Evolutionary conservation across 1,140 invertebrate species (phyloP), one percentile per base, ranked within the genome.

Genomic region (Manduca sexta): DNA sequence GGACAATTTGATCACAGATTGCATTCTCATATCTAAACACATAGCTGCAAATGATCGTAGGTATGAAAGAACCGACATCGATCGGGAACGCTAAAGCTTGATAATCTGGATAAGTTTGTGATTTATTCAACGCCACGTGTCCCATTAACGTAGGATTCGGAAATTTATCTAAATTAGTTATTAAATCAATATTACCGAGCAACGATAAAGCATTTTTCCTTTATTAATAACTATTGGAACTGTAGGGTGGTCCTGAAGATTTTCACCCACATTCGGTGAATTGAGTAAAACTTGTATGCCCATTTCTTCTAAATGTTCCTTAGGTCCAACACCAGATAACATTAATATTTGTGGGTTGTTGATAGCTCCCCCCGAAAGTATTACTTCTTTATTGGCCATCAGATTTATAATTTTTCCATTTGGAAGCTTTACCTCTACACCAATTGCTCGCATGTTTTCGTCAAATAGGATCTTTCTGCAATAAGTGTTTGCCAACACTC

Each of bases 131-230:
- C 0, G 92, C 90, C 65, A 94, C 93, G 13, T 94, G 63, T 0
- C 93, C 93, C 1, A 94, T 87, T 54, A 90, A 92, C 0, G 91
- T 90, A 0, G 93, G 93, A 6, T 94, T 64, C 0, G 93, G 93
- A 0, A 93, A 93, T 51, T 92, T 89, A 51, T 92, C 92, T 1
- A 89, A 88, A 13, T 93, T 83, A 3, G 91, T 91, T 56, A 93
- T 93, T 14, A 90, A 62, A 11, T 48, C 44, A 10, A 53, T 1
- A 48, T 51, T 93, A 43, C 0, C 90, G 91, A 0, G 90, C 87
- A 40, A 92, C 91, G 0, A 92, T 57, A 48, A 91, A 93, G 0
- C 92, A 88, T 56, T 93, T 66, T 1, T 92, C 40, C 31, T 3
- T 3, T 39, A 1, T 8, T 17, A 30, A 55, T 38, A 4, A 8